Percentiles rank a stretch among this genome's conserved stretches.
phyloP scores from a whole-genome alignment of 1,140 invertebrate species.

The Drosophila aff. region DNA sequence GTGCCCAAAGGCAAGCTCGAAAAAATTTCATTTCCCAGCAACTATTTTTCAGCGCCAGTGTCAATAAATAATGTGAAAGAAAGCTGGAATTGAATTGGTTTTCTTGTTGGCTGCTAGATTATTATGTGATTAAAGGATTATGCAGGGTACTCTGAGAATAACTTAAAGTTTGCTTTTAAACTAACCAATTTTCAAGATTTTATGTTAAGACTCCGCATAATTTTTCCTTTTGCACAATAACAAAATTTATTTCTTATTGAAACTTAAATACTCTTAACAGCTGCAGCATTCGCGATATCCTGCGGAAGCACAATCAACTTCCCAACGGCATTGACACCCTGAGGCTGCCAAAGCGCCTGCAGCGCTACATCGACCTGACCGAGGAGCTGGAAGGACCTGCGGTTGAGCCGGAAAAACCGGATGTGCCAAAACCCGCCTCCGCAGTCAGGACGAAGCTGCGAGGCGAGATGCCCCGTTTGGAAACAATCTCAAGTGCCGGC shows the following conservation, averaged over 20 bases:
- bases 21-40: not conserved
- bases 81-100: not conserved
- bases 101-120: not conserved
- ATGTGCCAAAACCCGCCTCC: constrained; percentile 2
- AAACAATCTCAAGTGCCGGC: constrained; percentile 59
- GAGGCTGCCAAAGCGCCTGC: constrained; percentile 88
- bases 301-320: constrained; percentile 89
- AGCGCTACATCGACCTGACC: constrained; percentile 90
- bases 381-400: constrained; percentile 86
- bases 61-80: not conserved
- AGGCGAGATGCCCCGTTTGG: constrained; percentile 45
- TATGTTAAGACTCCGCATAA: not conserved
- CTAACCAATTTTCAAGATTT: too few species aligned
- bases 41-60: not conserved
- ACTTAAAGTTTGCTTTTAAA: not conserved
- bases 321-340: constrained; percentile 90
- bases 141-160: not conserved
- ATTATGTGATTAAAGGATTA: not conserved
- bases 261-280: constrained; percentile 72
- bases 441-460: constrained; percentile 17
- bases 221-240: not conserved
- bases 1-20: constrained; percentile 5
- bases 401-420: constrained; percentile 1
- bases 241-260: not conserved
- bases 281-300: constrained; percentile 88